Base-by-base conservation (phyloP, 2,888 invertebrate genomes). In the Zhuqinia jingwanae region DNA sequence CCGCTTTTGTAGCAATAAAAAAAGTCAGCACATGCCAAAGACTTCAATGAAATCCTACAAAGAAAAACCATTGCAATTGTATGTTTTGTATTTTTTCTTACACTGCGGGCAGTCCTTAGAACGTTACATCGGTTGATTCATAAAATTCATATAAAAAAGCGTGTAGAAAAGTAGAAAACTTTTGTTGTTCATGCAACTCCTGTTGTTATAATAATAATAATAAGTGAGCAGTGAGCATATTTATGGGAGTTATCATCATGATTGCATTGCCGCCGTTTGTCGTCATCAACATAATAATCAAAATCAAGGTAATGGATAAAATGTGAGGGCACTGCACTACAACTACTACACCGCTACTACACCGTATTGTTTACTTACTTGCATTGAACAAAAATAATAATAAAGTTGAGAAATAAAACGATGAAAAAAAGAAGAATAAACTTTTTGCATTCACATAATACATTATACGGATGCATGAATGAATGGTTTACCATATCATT, bases 301-400 rank as follows among this genome's bases (percentile, higher is more conserved):
- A 65, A 81, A 87, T 87, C 86, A 82, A 87, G 86, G 81, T 87
- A 87, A 87, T 87, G 82, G 76, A 77, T 76, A 68, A 76, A 77
- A 63, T 65, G 11, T 11, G 68, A 45, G 42, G 42, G 11, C 42
- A 68, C 6, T 68, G 36, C n/a, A 36, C 42, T 45, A 42, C 13
- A 22, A 11, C 20, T 68, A 22, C 36, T n/a, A n/a, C n/a, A n/a
- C n/a, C n/a, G n/a, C n/a, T n/a, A n/a, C n/a, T n/a, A 20, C 6
- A 36, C 36, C 8, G 17, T 10, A 20, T 42, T n/a, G 10, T 11
- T 68, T 36, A 36, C 8, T 36, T 36, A 36, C 36, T 36, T 50
- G 50, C 50, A 50, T 58, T 10, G 13, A 58, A 10, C 56, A n/a
- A 15, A n/a, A 53, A 13, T 17, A 3, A 53, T 15, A 53, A 13